A percentile compares a stretch with the other conserved stretches of the same genome.
Conservation (phyloP, 2,797 vertebrate genomes). For the Enteromius fasciolatus region DNA sequence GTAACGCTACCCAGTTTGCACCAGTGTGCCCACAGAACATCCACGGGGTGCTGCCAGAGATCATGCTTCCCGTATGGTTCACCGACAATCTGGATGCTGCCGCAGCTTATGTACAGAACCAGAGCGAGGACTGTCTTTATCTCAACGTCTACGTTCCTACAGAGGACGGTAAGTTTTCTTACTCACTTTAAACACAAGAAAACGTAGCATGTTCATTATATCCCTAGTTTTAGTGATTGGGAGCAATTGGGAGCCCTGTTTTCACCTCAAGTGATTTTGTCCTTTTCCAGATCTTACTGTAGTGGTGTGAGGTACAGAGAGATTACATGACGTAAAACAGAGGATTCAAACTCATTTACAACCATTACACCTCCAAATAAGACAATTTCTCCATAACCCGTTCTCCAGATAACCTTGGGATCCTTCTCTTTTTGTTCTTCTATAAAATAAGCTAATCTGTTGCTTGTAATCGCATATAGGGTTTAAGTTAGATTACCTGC, state of each 20-base stretch:
- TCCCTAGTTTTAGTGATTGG: background rate
- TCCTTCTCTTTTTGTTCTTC: conserved; percentile 24
- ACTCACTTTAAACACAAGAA: conserved; percentile 4
- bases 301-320: background rate
- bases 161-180: conserved; percentile 77
- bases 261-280: background rate
- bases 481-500: conserved; percentile 19
- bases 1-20: conserved; percentile 89
- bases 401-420: conserved; percentile 16
- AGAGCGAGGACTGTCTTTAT: conserved; percentile 95
- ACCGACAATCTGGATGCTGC: conserved; percentile 93
- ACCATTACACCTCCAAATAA: conserved; percentile 7
- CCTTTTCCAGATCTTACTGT: background rate
- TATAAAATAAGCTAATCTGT: conserved; percentile 2
- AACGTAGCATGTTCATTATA: background rate
- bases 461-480: background rate
- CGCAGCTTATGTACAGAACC: conserved; percentile 89
- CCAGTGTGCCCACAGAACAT: conserved; percentile 93
- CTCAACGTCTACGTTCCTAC: conserved; percentile 90
- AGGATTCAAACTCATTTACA: background rate
- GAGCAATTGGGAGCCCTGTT: background rate
- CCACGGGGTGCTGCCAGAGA: conserved; percentile 88
- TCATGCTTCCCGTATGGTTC: conserved; percentile 96
- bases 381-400: background rate
- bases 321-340: background rate